Conservation (phyloP, 2,888 invertebrate genomes). For the Amphipyra tragopoginis region DNA sequence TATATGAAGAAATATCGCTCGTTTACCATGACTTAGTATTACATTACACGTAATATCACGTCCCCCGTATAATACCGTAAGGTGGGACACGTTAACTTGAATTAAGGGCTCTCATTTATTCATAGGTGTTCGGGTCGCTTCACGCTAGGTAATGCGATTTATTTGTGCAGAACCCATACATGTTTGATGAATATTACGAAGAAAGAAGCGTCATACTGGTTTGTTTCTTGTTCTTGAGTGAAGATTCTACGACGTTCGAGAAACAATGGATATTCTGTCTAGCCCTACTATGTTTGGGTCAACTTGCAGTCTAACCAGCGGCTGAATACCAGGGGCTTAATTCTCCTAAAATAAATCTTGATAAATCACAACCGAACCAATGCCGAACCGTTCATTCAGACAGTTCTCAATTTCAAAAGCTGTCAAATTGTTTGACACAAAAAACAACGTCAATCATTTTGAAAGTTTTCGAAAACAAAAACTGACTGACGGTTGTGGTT, state of each 20-base stretch:
- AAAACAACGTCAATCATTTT: too few species aligned
- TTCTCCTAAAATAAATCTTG: too few species aligned
- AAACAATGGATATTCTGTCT: too few species aligned
- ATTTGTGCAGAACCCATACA: conserved; percentile 75
- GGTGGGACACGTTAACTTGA: conserved; percentile 63
- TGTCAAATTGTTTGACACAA: too few species aligned
- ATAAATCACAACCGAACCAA: too few species aligned
- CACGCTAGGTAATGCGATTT: conserved; percentile 76
- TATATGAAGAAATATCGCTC: conserved; percentile 31
- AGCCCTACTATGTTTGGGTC: too few species aligned
- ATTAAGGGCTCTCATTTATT: conserved; percentile 74
- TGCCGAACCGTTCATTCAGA: too few species aligned
- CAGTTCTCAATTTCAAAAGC: too few species aligned
- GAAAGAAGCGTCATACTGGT: conserved; percentile 16
- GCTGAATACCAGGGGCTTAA: too few species aligned
- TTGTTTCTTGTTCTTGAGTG: conserved; percentile 25
- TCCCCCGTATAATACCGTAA: conserved; percentile 28
- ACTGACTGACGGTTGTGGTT: too few species aligned
- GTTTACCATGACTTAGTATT: conserved; percentile 44
- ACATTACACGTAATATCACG: conserved; percentile 38
- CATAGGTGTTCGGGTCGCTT: conserved; percentile 66
- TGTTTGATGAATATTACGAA: conserved; percentile 72
- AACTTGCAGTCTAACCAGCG: too few species aligned
- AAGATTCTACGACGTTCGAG: not conserved
- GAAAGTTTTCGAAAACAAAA: too few species aligned